These are phyloP conservation scores for Nasonia giraulti DNA, from an alignment of 1,140 invertebrate genomes.

Conservation along the genomic window DNA sequence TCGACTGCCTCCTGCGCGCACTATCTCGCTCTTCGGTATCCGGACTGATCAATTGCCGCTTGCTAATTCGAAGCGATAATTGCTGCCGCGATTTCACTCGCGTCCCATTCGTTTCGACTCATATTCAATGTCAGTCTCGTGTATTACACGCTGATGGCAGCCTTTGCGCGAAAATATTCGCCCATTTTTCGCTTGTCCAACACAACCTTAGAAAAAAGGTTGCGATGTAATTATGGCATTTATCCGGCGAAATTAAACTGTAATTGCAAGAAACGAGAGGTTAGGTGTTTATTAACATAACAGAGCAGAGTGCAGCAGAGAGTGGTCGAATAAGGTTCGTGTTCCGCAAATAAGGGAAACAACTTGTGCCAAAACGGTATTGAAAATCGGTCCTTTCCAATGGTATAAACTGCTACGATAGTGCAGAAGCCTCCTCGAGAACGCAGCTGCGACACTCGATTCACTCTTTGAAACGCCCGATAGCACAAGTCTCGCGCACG, in stretches of 20 bases:
- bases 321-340: constrained; percentile 32
- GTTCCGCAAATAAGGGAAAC: constrained; percentile 27
- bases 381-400: no score
- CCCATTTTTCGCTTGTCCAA: background rate
- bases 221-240: constrained; percentile 30
- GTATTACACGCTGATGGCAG: no score
- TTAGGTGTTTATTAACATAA: constrained; percentile 45
- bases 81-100: background rate
- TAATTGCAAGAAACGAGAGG: constrained; percentile 41
- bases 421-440: no score
- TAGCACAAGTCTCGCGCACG: constrained; percentile 45
- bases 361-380: background rate
- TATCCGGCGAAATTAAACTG: constrained; percentile 37
- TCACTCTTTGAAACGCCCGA: no score
- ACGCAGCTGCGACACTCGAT: no score
- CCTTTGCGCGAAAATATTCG: background rate
- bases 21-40: constrained; percentile 6
- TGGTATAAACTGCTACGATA: no score
- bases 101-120: background rate
- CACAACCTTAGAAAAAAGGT: background rate
- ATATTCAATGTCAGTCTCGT: background rate
- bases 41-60: constrained; percentile 13
- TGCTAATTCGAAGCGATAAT: constrained; percentile 3
- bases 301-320: background rate
- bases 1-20: no score